Evolutionary conservation across 2,797 vertebrate genomes (phyloP).

Genomic region (Muscicapa striata): DNA sequence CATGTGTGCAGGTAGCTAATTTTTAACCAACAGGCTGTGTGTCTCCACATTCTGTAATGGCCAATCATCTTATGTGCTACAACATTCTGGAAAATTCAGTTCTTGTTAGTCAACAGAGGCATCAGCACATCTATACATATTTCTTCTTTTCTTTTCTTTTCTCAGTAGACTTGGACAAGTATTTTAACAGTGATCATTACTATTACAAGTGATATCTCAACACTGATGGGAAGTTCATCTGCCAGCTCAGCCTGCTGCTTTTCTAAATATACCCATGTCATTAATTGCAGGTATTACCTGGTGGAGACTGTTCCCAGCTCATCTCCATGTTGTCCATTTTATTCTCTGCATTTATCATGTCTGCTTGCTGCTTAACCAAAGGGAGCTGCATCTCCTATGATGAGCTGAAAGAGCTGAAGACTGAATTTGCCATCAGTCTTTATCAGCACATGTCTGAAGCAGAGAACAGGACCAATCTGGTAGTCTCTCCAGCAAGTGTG

Average conservation of each 20-base stretch:
- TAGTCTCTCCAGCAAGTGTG: conserved; percentile 84
- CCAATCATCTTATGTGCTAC: background rate
- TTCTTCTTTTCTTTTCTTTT: background rate
- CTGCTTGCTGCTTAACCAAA: conserved; percentile 69
- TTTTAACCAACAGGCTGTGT: background rate
- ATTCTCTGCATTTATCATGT: conserved; percentile 73
- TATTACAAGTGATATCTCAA: background rate
- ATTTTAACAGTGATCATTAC: background rate
- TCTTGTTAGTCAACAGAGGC: background rate
- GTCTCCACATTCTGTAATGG: fast-evolving
- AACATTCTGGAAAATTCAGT: background rate
- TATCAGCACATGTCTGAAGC: conserved; percentile 73
- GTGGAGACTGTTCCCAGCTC: background rate
- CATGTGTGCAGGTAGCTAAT: background rate
- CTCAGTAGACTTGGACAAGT: background rate
- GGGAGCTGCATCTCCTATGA: conserved; percentile 72
- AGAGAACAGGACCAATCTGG: conserved; percentile 82
- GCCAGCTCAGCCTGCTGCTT: background rate
- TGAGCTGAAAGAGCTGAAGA: conserved; percentile 79
- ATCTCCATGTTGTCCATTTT: conserved; percentile 75
- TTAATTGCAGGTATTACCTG: conserved; percentile 40
- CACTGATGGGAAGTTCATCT: background rate
- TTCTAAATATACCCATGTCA: background rate
- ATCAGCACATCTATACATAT: background rate
- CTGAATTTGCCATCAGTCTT: conserved; percentile 82